A percentile compares a stretch with the other conserved stretches of the same genome.
Evolutionary conservation across 1,140 invertebrate genomes (phyloP).

Genomic region (Hycleus cichorii): DNA sequence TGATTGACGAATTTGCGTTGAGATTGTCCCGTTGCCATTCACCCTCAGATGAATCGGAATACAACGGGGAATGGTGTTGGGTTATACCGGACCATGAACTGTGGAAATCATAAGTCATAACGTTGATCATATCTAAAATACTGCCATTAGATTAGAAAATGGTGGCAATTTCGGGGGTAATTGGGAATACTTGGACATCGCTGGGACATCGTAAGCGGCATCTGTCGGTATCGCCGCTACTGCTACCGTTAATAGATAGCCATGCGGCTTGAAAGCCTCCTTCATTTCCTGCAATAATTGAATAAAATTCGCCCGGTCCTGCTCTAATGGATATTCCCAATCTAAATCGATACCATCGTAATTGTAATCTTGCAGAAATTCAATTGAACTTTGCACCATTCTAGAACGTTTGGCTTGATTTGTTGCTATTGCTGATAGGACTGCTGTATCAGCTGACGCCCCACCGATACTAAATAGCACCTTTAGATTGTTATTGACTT

Average conservation of each 20-base stretch:
- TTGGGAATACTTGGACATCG: conserved; percentile 73
- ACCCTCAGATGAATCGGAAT: no score
- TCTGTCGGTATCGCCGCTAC: conserved; percentile 11
- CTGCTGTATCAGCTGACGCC: conserved; percentile 59
- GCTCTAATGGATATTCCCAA: conserved; percentile 71
- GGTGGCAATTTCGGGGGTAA: conserved; percentile 14
- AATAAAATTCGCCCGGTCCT: conserved; percentile 25
- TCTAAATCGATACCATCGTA: conserved; percentile 80
- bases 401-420: conserved; percentile 19
- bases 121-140: conserved; percentile 53
- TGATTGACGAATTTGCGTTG: no score
- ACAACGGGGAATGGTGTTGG: no score
- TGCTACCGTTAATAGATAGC: conserved; percentile 23
- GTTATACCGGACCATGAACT: background rate
- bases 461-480: conserved; percentile 66
- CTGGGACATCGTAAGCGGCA: conserved; percentile 70
- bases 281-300: conserved; percentile 27
- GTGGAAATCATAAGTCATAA: conserved; percentile 62
- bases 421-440: conserved; percentile 47
- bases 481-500: conserved; percentile 55
- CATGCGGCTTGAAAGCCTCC: conserved; percentile 19
- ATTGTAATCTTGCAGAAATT: conserved; percentile 61
- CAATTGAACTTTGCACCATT: conserved; percentile 34
- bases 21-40: no score
- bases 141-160: conserved; percentile 33